phyloP scores from a whole-genome alignment of 2,888 invertebrate species.

The Hemithea aestivaria region DNA sequence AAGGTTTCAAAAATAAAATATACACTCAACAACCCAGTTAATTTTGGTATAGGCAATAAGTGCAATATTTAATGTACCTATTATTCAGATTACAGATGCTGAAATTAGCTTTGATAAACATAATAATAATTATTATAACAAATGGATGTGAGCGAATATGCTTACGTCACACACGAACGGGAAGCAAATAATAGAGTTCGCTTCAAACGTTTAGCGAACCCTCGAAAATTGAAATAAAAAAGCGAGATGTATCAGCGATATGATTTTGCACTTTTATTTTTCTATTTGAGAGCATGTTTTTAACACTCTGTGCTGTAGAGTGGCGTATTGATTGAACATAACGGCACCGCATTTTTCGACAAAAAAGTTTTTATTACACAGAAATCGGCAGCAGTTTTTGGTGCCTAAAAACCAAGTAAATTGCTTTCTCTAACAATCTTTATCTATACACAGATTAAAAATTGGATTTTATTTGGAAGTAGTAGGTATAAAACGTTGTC shows the following conservation, averaged over 20 bases:
- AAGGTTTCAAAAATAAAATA: too few species aligned
- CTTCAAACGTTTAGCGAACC: constrained; percentile 75
- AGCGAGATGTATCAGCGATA: constrained; percentile 76
- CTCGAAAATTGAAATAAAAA: constrained; percentile 77
- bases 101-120: too few species aligned
- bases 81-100: too few species aligned
- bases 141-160: constrained; percentile 69
- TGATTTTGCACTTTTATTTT: constrained; percentile 74
- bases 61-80: too few species aligned
- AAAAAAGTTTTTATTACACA: constrained; percentile 11
- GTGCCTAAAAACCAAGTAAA: too few species aligned
- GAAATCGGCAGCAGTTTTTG: too few species aligned
- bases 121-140: constrained; percentile 76
- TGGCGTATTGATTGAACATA: constrained; percentile 51
- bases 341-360: constrained; percentile 27
- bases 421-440: too few species aligned
- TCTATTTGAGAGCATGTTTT: constrained; percentile 60
- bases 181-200: constrained; percentile 75
- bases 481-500: too few species aligned
- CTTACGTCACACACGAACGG: constrained; percentile 66
- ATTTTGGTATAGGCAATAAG: too few species aligned
- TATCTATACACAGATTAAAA: too few species aligned
- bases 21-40: too few species aligned
- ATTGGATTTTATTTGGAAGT: too few species aligned
- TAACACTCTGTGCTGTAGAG: constrained; percentile 54